Base-by-base conservation (phyloP, 2,888 invertebrate genomes). In the Automeris io region DNA sequence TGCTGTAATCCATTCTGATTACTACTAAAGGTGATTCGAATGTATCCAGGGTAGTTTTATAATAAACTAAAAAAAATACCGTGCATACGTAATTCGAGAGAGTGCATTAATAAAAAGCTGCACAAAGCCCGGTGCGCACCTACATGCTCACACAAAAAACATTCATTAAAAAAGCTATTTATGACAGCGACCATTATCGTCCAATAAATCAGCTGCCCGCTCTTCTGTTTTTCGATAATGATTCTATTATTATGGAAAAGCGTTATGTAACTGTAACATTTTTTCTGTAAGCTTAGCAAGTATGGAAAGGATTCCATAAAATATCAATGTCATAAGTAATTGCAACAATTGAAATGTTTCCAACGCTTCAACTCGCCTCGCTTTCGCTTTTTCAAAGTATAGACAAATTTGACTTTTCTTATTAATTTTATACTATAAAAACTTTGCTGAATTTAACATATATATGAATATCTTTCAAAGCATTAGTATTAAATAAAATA, bases 241-340 rank as follows among this genome's bases (percentile, higher is more conserved):
- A 86, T 86, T 86, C 86, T 85, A 86, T 86, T 86, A 85, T 86
- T 85, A 86, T 81, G 83, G 86, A 81, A 83, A 86, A 82, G 81
- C 82, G 83, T 85, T 83, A 79, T 81, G 80, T 85, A 83, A 85
- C 86, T 85, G 86, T 82, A 81, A 78, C 80, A 77, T 80, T 83
- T 78, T 75, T 79, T 78, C 60, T 54, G 47, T 38, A 23, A 23
- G 59, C 18, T 61, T 41, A 23, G 22, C 33, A 42, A 60, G 42
- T 65, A 54, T 71, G 72, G 83, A 79, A 44, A 35, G 4, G 3
- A 55, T 57, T 59, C n/a, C 63, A 18, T 3, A 4, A 5, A 6
- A 1, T 8, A 13, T n/a, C 8, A 1, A n/a, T 12, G 12, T 29
- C 9, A 34, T 21, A n/a, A n/a, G n/a, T n/a, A n/a, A 3, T 29